Base-by-base conservation (phyloP, 2,888 invertebrate genomes). In the Aethes cnicana region DNA sequence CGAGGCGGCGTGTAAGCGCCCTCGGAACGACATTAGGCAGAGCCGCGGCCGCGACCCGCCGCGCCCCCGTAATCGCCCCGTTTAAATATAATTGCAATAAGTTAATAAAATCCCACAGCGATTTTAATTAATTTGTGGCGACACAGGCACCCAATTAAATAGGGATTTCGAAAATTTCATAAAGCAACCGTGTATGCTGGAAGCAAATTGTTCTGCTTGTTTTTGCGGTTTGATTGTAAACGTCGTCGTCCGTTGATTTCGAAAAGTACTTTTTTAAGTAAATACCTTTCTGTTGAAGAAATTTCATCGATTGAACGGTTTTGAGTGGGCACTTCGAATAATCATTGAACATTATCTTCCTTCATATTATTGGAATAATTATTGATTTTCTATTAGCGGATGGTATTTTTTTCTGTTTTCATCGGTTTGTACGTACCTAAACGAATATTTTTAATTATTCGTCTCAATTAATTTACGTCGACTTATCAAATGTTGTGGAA, bases 41-140 rank as follows among this genome's bases (percentile, higher is more conserved):
- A 57, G 63, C 62, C 59, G 59, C 61, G 66, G 64, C 62, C 60
- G 59, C 64, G 64, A 62, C 61, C 58, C 67, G 62, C 63, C 66
- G 62, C 64, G 60, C 66, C 69, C 68, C 69, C 59, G 69, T 79
- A 81, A 84, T 81, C 74, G 76, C 64, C 64, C 66, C 81, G 76
- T 79, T 83, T 81, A 83, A 84, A 84, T 82, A 79, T 85, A 82
- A 84, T 84, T 81, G 81, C 81, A 81, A 85, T 84, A 87, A 85
- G 81, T 84, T 84, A 81, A 84, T 84, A 81, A 83, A 82, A 81
- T 77, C 75, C 75, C 75, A 65, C 72, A 71, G 72, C 77, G 75
- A 71, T 79, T 78, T 78, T 82, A 85, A 84, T 86, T 83, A 84
- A 84, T 87, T 84, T 81, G 79, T 74, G 78, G 78, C 72, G 72